phyloP scores from a whole-genome alignment of 2,888 invertebrate species.

The Megaustenia siamemsis region DNA sequence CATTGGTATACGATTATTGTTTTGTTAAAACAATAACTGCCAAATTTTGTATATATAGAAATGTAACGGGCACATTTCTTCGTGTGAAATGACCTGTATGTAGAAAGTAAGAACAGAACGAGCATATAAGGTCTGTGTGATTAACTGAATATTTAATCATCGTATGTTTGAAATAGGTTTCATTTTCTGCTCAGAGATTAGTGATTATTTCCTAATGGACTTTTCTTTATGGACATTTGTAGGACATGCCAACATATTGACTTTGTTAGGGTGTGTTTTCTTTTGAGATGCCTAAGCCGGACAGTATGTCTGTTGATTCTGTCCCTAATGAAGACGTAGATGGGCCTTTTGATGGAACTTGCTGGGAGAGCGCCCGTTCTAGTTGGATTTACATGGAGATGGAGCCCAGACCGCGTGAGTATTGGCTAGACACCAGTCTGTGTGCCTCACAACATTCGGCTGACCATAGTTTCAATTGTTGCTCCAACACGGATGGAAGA shows the following conservation, averaged over 20 bases:
- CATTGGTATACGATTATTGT: too few relatives aligned
- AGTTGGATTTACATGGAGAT: constrained; percentile 63
- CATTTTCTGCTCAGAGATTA: too few relatives aligned
- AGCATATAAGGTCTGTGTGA: too few relatives aligned
- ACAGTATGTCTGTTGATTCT: not conserved
- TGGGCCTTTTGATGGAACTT: constrained; percentile 20
- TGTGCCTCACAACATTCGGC: not conserved
- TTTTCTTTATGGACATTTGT: too few relatives aligned
- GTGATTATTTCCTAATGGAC: too few relatives aligned
- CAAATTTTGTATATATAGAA: too few relatives aligned
- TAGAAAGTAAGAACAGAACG: too few relatives aligned
- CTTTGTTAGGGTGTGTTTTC: not conserved
- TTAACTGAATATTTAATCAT: too few relatives aligned
- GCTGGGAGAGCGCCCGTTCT: constrained; percentile 58
- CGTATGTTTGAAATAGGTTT: too few relatives aligned
- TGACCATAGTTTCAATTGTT: not conserved
- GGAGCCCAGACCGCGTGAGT: constrained; percentile 46
- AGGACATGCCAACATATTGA: not conserved
- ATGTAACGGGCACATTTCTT: too few relatives aligned
- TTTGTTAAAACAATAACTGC: too few relatives aligned
- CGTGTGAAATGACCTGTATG: too few relatives aligned
- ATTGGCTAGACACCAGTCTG: constrained; percentile 16
- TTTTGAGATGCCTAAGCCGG: not conserved
- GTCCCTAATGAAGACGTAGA: not conserved
- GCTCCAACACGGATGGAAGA: not conserved